Conservation (phyloP, 2,113 vertebrate species). For the Lanius collurio region DNA sequence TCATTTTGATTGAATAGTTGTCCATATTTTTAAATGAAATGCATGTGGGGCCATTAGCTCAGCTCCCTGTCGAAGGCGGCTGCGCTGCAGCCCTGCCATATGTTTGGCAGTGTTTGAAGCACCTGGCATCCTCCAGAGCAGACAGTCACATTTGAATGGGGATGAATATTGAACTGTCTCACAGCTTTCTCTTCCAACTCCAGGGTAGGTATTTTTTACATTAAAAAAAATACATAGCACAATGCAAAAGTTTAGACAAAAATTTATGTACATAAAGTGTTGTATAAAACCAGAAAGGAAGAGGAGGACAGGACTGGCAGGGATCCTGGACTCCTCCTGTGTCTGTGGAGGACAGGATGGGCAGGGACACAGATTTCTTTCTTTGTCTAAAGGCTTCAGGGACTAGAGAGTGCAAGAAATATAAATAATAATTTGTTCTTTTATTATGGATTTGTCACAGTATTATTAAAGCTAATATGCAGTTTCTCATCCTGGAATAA, state of each 20-base stretch:
- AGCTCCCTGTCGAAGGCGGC: neutral
- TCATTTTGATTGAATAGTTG: slow-evolving; percentile 31
- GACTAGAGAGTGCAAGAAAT: neutral
- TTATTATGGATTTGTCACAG: neutral
- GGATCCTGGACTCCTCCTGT: neutral
- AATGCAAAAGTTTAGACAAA: neutral
- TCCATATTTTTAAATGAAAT: slow-evolving; percentile 55
- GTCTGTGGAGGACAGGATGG: slow-evolving; percentile 4
- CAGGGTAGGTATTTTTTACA: neutral
- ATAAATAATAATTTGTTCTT: neutral
- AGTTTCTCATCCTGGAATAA: neutral
- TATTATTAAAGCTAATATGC: neutral
- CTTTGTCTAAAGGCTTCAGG: slow-evolving; percentile 3
- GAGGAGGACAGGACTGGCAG: neutral
- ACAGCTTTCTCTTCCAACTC: neutral
- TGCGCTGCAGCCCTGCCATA: neutral
- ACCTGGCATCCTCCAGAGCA: slow-evolving; percentile 32
- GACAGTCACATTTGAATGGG: neutral
- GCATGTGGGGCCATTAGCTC: slow-evolving; percentile 24
- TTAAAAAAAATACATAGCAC: neutral
- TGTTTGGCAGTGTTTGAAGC: slow-evolving; percentile 43
- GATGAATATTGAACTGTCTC: slow-evolving; percentile 24
- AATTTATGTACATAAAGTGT: neutral
- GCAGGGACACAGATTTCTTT: neutral
- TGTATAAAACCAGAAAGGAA: neutral